These are phyloP conservation scores for Dinoponera quadriceps DNA, from an alignment of 1,140 invertebrate species.

Conservation along the genomic window DNA sequence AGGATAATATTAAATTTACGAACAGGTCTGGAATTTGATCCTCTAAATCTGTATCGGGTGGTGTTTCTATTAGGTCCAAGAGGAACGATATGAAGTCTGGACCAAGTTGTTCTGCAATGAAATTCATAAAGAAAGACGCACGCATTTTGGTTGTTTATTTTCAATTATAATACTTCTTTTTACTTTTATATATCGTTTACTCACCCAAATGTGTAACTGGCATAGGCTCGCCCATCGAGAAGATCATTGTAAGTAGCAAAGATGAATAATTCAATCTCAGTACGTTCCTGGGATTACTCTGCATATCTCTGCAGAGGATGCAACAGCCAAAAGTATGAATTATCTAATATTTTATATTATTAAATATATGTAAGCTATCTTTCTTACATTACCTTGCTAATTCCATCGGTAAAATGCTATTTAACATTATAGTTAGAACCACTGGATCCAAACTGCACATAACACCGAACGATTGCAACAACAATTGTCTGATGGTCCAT, in stretches of 20 bases:
- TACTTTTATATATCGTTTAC: slow-evolving; percentile 67
- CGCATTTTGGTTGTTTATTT: slow-evolving; percentile 22
- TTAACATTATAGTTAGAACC: slow-evolving; percentile 92
- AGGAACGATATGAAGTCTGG: slow-evolving; percentile 92
- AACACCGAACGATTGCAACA: slow-evolving; percentile 94
- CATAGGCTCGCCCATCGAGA: slow-evolving; percentile 95
- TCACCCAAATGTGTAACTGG: slow-evolving; percentile 93
- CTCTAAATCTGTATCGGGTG: slow-evolving; percentile 90
- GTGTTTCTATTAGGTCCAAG: slow-evolving; percentile 92
- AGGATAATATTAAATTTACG: slow-evolving; percentile 93
- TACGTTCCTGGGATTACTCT: slow-evolving; percentile 89
- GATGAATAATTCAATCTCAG: slow-evolving; percentile 91
- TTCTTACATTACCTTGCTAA: slow-evolving; percentile 88
- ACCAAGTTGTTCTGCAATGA: slow-evolving; percentile 91
- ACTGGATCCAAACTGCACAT: slow-evolving; percentile 94
- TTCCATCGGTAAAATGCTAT: slow-evolving; percentile 95
- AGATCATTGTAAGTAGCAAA: slow-evolving; percentile 92
- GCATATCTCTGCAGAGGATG: slow-evolving; percentile 89
- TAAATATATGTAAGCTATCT: slow-evolving; percentile 12
- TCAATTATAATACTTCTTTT: slow-evolving; percentile 37
- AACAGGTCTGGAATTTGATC: slow-evolving; percentile 94
- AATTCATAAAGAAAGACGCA: not conserved
- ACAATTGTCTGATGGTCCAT: slow-evolving; percentile 92
- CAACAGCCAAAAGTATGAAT: slow-evolving; percentile 50
- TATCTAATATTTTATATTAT: not conserved